Conservation (phyloP, 2,888 invertebrate genomes). For the Deilephila elpenor region DNA sequence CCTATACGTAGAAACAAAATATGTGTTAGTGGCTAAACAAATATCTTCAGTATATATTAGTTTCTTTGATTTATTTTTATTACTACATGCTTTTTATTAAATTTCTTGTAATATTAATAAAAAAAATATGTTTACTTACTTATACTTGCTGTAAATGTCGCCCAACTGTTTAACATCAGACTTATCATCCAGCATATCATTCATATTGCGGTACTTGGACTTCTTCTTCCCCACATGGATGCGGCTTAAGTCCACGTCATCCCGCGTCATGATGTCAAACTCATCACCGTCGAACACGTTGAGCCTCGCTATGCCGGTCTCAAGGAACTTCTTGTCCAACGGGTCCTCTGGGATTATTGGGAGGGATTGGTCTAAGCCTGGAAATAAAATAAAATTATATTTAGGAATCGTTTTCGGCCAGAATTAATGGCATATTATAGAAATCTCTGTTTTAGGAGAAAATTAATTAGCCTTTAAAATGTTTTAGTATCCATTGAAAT, state of each 20-base stretch:
- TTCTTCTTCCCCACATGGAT: constrained; percentile 86
- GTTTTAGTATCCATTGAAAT: no score
- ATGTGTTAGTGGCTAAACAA: no score
- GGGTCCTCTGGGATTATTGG: constrained; percentile 87
- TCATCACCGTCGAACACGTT: constrained; percentile 91
- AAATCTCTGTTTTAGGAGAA: no score
- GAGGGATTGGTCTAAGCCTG: constrained; percentile 80
- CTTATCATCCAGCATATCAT: constrained; percentile 89
- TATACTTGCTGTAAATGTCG: constrained; percentile 86
- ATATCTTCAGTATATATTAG: no score
- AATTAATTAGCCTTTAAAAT: no score
- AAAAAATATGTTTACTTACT: constrained; percentile 56
- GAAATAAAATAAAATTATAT: constrained; percentile 25
- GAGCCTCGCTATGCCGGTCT: constrained; percentile 84
- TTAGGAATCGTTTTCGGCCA: no score
- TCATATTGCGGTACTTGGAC: constrained; percentile 85
- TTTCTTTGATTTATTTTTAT: no score
- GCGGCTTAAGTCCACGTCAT: constrained; percentile 77
- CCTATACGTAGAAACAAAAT: no score
- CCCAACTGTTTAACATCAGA: constrained; percentile 77
- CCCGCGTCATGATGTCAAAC: constrained; percentile 89
- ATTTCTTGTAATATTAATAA: no score
- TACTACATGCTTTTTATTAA: no score
- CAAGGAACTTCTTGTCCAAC: constrained; percentile 79
- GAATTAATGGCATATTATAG: no score